Evolutionary conservation across 2,888 invertebrate genomes (phyloP), one percentile per base, ranked within the genome.

Genomic region (Buathra laborator): DNA sequence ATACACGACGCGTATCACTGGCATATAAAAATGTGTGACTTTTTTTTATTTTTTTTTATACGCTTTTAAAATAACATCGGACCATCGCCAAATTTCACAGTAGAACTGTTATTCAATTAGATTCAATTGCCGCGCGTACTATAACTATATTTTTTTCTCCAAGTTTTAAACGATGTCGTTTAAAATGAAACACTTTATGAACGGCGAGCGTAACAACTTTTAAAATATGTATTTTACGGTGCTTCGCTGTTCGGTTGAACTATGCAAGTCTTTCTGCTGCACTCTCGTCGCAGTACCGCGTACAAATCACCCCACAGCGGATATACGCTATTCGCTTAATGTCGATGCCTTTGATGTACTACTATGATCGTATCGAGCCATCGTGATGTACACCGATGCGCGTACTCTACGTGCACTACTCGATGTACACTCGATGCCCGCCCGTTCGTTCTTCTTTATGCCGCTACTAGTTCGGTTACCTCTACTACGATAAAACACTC

Each of bases 251-350:
- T n/a, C 14, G 44, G 3, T 37, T 53, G 10, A 53, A 53, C 70
- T 10, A 24, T 6, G 5, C 66, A 12, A 10, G 10, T 78, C 75
- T 44, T 75, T 37, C 12, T n/a, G 12, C n/a, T 79, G 43, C 62
- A 75, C 62, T 68, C 32, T 62, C 48, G 24, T 85, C 59, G 79
- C 70, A 71, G 74, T 70, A 56, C 74, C 51, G 59, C 53, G 75
- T 76, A 77, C 81, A 81, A 92, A 92, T 92, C 91, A 90, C 91
- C 90, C 92, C 88, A 90, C 88, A 90, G 90, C 92, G 92, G 92
- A 92, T 92, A 91, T 89, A 90, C 91, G 90, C 91, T 88, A 92
- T 93, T 91, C 91, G 87, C 90, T 91, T 88, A 89, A 90, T 91
- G 90, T 85, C 90, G 89, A 90, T 89, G 89, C 90, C 88, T 91